Conservation (phyloP, 2,797 vertebrate genomes). For the Arctocebus calabarensis region DNA sequence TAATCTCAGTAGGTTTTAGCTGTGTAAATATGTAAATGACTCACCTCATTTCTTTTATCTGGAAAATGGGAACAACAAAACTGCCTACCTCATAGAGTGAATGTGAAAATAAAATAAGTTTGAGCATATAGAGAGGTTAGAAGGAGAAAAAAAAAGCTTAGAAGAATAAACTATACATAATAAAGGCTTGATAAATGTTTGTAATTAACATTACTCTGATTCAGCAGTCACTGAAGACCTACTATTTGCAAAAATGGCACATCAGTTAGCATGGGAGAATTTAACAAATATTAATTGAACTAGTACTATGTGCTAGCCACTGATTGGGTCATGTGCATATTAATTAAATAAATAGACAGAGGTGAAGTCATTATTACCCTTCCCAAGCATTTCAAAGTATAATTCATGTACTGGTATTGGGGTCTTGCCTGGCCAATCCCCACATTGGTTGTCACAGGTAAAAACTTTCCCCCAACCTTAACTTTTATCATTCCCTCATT, state of each 20-base stretch:
- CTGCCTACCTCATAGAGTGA: not conserved
- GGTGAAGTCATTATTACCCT: not conserved
- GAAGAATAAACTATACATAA: not conserved
- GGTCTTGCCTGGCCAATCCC: not conserved
- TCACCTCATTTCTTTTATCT: not conserved
- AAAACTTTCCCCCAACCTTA: not conserved
- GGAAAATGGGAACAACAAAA: constrained; percentile 11
- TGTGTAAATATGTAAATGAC: not conserved
- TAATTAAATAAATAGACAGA: not conserved
- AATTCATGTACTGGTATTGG: not conserved
- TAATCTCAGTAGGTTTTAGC: not conserved
- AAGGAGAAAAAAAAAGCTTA: not conserved
- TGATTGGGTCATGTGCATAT: not conserved
- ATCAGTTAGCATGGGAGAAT: not conserved
- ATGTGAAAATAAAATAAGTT: constrained; percentile 9
- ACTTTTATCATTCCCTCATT: not conserved
- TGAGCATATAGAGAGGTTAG: not conserved
- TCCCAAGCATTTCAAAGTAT: not conserved
- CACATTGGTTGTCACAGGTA: not conserved
- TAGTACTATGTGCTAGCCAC: not conserved
- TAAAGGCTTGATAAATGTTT: not conserved
- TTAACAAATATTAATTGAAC: not conserved
- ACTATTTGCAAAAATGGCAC: not conserved
- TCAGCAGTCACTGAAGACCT: not conserved
- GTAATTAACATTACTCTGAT: not conserved